Evolutionary conservation across 2,797 vertebrate species (phyloP), one percentile per base, ranked within the genome.

Genomic region (Triplophysa yarkandensis): DNA sequence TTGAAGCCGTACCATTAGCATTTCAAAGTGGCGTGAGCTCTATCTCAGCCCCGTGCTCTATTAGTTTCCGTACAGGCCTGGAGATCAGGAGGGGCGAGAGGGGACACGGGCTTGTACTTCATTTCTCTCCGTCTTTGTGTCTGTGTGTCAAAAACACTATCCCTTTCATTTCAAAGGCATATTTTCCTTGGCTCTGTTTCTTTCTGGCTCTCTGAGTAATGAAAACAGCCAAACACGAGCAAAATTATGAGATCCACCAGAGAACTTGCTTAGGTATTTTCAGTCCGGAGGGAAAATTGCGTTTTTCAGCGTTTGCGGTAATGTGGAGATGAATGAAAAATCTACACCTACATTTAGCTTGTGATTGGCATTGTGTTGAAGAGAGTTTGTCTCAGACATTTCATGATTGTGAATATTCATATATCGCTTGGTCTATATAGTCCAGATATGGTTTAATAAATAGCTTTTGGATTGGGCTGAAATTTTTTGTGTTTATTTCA

Each of bases 1-100:
- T 96, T 93, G 92, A 93, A 92, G 91, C 92, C 86, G 88, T 71
- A 48, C 74, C 62, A 96, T 98, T 96, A 95, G 90, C 95, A 98
- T 96, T 95, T 97, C 94, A 97, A 96, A 98, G 95, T 93, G 91
- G 92, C 86, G 90, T 87, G 85, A 90, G 91, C 89, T 89, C 85
- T 87, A 83, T 82, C 91, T 95, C 94, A 93, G 90, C 87, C 86
- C 90, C 88, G 90, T 84, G 88, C 94, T 89, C 90, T 90, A 92
- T 93, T 93, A 92, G 91, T 92, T 93, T 92, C 89, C 91, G 86
- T 75, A 90, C 90, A 91, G 93, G 93, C 91, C 89, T 91, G 91
- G 92, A 88, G 92, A 90, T 91, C 92, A 90, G 92, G 88, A 91
- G 91, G 81, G 89, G 88, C 86, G 78, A 85, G 89, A 93, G 82